Evolutionary conservation across 2,888 invertebrate species (phyloP).

Genomic region (Lasioglossum marginatum): DNA sequence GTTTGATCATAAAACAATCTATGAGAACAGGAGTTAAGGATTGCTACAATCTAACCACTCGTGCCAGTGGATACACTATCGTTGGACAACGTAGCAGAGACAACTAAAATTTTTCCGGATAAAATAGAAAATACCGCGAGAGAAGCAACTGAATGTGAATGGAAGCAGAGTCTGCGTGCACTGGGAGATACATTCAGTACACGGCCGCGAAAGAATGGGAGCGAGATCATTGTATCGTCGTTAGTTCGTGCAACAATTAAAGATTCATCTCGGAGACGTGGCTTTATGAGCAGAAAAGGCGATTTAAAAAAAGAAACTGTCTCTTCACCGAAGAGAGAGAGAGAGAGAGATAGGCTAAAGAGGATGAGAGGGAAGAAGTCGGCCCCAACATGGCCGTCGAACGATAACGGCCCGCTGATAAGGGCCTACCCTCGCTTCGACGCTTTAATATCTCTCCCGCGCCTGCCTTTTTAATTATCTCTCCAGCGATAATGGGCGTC

Average conservation of each 20-base stretch:
- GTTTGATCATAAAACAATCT: no score
- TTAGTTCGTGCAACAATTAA: not conserved
- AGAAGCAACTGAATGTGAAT: not conserved
- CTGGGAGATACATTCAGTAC: not conserved
- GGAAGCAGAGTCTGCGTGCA: not conserved
- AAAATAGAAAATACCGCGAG: not conserved
- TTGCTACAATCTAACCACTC: no score
- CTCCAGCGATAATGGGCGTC: conserved; percentile 78
- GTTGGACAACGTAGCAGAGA: not conserved
- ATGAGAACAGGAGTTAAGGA: no score
- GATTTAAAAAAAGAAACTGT: conserved; percentile 10
- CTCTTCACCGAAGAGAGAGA: conserved; percentile 4
- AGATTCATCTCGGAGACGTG: not conserved
- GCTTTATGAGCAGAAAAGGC: not conserved
- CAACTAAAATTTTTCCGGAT: not conserved
- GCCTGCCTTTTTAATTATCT: conserved; percentile 82
- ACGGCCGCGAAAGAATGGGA: not conserved
- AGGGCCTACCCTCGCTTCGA: conserved; percentile 73
- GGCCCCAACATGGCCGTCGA: conserved; percentile 70
- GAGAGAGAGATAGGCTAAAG: conserved; percentile 6
- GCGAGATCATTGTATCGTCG: conserved; percentile 12
- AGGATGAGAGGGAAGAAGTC: conserved; percentile 53
- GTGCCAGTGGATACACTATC: no score
- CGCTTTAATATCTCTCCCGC: conserved; percentile 74
- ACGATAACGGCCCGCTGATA: conserved; percentile 82